These are phyloP conservation scores for Tetramorium bicarinatum DNA, from an alignment of 2,888 invertebrate genomes.

Conservation along the genomic window DNA sequence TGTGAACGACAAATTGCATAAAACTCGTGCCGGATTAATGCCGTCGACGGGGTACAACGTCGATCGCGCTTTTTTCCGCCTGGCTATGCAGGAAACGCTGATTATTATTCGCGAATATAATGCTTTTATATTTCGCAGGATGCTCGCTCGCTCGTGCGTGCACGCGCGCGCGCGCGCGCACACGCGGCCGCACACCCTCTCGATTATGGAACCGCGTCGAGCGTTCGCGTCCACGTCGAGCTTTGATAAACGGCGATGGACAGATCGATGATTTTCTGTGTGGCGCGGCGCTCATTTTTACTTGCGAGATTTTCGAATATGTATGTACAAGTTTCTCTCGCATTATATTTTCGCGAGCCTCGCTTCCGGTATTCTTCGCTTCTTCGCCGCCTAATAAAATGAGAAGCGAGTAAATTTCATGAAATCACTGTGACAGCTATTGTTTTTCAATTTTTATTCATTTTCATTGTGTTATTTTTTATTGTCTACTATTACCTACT, in stretches of 20 bases:
- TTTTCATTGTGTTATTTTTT: background rate
- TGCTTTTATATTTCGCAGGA: constrained; percentile 63
- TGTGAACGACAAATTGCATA: constrained; percentile 76
- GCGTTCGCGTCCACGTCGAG: constrained; percentile 43
- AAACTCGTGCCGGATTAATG: constrained; percentile 77
- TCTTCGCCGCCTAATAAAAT: background rate
- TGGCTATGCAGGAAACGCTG: constrained; percentile 64
- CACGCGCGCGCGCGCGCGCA: background rate
- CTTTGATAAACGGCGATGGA: constrained; percentile 56
- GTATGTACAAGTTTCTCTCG: background rate
- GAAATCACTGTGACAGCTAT: background rate
- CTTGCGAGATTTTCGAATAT: constrained; percentile 23
- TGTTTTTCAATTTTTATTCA: background rate
- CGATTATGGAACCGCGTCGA: constrained; percentile 48
- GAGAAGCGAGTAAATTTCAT: background rate
- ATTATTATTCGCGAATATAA: constrained; percentile 71
- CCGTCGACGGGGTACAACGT: constrained; percentile 73
- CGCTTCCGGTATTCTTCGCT: background rate
- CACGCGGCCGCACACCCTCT: constrained; percentile 8
- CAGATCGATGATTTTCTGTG: constrained; percentile 53
- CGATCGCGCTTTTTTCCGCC: constrained; percentile 75
- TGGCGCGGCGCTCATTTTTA: constrained; percentile 32
- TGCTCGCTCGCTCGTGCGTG: constrained; percentile 12
- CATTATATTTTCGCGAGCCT: background rate
- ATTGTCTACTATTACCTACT: constrained; percentile 5